These are phyloP conservation scores for Linyphia triangularis DNA, from an alignment of 2,888 invertebrate genomes.

Conservation along the genomic window DNA sequence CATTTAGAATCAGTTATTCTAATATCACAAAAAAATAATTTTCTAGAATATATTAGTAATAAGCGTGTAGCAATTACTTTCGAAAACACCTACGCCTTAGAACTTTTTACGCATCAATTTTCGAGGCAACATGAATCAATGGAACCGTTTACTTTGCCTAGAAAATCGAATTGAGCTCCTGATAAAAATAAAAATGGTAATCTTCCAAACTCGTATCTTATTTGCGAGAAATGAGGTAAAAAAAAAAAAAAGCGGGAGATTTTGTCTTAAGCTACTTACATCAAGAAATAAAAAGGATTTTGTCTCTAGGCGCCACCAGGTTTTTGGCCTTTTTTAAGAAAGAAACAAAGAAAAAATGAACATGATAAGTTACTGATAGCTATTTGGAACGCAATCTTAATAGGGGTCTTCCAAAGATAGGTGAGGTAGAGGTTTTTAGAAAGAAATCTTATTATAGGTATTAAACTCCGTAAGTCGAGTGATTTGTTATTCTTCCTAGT, in stretches of 20 bases:
- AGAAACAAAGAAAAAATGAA: neutral
- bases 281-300: neutral
- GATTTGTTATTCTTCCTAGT: neutral
- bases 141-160: neutral
- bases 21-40: too few species aligned
- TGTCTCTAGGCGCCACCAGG: neutral
- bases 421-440: too few species aligned
- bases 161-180: neutral
- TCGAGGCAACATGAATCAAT: constrained; percentile 5
- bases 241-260: constrained; percentile 4
- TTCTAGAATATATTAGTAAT: too few species aligned
- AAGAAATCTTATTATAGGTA: neutral
- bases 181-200: constrained; percentile 35
- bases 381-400: neutral
- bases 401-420: neutral
- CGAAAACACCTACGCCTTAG: too few species aligned
- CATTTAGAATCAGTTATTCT: too few species aligned
- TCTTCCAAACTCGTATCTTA: constrained; percentile 1
- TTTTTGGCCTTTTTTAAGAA: neutral
- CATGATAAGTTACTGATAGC: neutral
- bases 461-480: neutral
- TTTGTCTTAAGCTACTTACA: constrained; percentile 3
- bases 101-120: neutral
- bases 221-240: neutral
- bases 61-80: too few species aligned